These are phyloP conservation scores for Iphiclides podalirius DNA, from an alignment of 2,888 invertebrate species.

Conservation along the genomic window DNA sequence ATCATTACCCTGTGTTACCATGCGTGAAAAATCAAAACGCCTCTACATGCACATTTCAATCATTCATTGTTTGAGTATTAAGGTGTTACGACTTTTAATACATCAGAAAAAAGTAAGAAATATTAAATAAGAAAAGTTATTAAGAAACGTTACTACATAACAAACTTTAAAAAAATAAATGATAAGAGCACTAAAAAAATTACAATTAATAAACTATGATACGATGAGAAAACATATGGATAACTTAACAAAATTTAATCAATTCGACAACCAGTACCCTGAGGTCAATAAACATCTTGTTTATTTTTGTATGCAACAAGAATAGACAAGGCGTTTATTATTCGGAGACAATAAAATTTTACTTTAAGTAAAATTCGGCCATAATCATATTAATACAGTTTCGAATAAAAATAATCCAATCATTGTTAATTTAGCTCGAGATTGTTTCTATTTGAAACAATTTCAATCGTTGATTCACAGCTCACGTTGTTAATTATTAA, in stretches of 20 bases:
- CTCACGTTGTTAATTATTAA: background rate
- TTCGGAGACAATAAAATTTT: slow-evolving; percentile 16
- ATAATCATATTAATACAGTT: slow-evolving; percentile 2
- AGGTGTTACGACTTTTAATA: slow-evolving; percentile 24
- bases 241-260: slow-evolving; percentile 9
- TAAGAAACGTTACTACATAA: background rate
- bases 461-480: background rate
- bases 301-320: slow-evolving; percentile 45
- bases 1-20: slow-evolving; percentile 60
- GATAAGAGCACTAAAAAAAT: background rate
- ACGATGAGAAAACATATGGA: too few relatives aligned
- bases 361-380: slow-evolving; percentile 22
- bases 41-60: slow-evolving; percentile 37
- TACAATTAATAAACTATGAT: slow-evolving; percentile 5
- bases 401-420: background rate
- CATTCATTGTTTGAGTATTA: slow-evolving; percentile 54
- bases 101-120: slow-evolving; percentile 29
- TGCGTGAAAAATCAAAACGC: slow-evolving; percentile 42
- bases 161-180: background rate
- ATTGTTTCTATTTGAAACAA: background rate
- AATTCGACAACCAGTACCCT: slow-evolving; percentile 12
- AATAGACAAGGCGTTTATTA: slow-evolving; percentile 39
- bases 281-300: slow-evolving; percentile 29
- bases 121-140: slow-evolving; percentile 6
- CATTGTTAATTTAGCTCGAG: background rate